Evolutionary conservation across 2,888 invertebrate genomes (phyloP).

Genomic region (Drosophila melanosoma): DNA sequence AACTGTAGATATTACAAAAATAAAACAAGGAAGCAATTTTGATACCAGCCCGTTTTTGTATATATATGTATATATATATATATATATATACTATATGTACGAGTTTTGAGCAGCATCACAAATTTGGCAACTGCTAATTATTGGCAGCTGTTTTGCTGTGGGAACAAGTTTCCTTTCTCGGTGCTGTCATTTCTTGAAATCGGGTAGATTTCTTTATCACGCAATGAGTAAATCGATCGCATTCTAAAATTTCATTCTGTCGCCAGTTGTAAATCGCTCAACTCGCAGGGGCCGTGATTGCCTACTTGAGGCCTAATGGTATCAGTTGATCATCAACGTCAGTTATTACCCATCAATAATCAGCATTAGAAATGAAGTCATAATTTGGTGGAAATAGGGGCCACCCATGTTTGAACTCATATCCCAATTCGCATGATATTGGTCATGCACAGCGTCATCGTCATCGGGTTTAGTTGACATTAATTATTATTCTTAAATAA

Average conservation of each 20-base stretch:
- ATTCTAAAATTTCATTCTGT: constrained; percentile 2
- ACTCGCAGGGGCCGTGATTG: constrained; percentile 53
- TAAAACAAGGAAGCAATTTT: constrained; percentile 65
- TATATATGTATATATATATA: constrained; percentile 9
- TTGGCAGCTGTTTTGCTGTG: constrained; percentile 14
- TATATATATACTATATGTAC: constrained; percentile 4
- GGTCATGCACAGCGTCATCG: constrained; percentile 10
- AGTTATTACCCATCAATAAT: constrained; percentile 42
- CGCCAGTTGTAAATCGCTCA: constrained; percentile 60
- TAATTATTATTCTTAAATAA: too few relatives aligned
- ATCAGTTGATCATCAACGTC: constrained; percentile 33
- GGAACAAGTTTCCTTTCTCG: constrained; percentile 65
- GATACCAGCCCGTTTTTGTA: constrained; percentile 44
- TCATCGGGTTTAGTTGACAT: constrained; percentile 4
- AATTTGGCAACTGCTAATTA: constrained; percentile 60
- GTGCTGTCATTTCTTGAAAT: constrained; percentile 4
- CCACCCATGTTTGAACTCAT: background rate
- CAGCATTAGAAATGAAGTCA: constrained; percentile 52
- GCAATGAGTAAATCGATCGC: constrained; percentile 50
- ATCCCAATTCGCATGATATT: background rate
- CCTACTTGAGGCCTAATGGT: constrained; percentile 65
- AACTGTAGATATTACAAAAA: constrained; percentile 51
- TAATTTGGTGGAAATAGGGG: constrained; percentile 9
- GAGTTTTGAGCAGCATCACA: constrained; percentile 31
- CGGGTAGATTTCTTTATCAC: constrained; percentile 58